Evolutionary conservation across 2,888 invertebrate genomes (phyloP).

Genomic region (Rhaphigaster nebulosa): DNA sequence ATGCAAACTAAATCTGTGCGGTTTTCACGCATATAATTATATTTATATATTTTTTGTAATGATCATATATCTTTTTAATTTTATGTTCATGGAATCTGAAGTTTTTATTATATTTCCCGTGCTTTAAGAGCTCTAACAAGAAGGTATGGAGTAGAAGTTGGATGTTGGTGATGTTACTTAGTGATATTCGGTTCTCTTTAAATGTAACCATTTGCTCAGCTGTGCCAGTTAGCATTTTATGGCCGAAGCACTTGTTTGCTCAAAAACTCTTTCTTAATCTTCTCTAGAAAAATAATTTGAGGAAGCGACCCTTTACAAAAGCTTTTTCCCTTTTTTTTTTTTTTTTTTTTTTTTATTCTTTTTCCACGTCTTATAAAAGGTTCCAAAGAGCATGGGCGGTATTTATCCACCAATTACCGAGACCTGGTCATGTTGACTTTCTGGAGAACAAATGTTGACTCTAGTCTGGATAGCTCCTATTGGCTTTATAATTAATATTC

Average conservation of each 20-base stretch:
- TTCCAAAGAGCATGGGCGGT: slow-evolving; percentile 36
- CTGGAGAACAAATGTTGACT: slow-evolving; percentile 46
- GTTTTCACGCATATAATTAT: too few relatives aligned
- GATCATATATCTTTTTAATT: too few relatives aligned
- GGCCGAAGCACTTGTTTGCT: background rate
- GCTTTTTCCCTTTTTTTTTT: background rate
- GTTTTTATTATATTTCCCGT: too few relatives aligned
- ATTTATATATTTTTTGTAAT: too few relatives aligned
- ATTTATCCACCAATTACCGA: slow-evolving; percentile 58
- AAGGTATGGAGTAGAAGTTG: background rate
- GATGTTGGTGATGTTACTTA: background rate
- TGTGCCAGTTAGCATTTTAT: slow-evolving; percentile 23
- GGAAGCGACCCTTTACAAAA: slow-evolving; percentile 49
- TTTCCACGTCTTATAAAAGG: slow-evolving; percentile 45
- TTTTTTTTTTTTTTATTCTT: background rate
- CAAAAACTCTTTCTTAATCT: slow-evolving; percentile 40
- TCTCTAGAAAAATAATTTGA: slow-evolving; percentile 41
- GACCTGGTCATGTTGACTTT: slow-evolving; percentile 48
- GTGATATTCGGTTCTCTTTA: background rate
- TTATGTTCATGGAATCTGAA: too few relatives aligned
- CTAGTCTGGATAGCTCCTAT: slow-evolving; percentile 52
- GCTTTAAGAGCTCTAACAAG: too few relatives aligned
- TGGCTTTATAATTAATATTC: slow-evolving; percentile 56
- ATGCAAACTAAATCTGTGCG: too few relatives aligned
- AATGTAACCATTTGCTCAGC: background rate